phyloP scores from a whole-genome alignment of 1,140 invertebrate genomes.

The Psix sp. region DNA sequence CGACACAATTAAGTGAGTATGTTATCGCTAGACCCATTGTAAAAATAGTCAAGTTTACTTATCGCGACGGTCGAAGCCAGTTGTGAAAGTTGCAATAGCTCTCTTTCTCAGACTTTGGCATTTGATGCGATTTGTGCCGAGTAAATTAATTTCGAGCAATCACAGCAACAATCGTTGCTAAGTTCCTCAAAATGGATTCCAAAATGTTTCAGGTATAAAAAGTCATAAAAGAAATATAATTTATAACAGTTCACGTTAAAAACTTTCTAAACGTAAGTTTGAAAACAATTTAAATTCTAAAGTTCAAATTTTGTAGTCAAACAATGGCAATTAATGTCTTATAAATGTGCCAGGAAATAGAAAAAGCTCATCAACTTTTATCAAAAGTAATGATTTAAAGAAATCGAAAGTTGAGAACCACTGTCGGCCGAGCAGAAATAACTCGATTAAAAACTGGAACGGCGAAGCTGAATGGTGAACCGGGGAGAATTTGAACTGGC shows the following conservation, averaged over 20 bases:
- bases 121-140: slow-evolving; percentile 3
- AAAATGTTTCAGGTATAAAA: background rate
- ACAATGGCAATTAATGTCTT: too few relatives aligned
- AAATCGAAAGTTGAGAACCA: slow-evolving; percentile 27
- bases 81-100: slow-evolving; percentile 53
- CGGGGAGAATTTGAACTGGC: slow-evolving; percentile 42
- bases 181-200: background rate
- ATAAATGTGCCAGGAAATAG: too few relatives aligned
- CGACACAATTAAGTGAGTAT: slow-evolving; percentile 45
- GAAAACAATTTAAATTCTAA: too few relatives aligned
- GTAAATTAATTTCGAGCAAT: slow-evolving; percentile 10
- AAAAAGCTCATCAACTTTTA: background rate
- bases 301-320: too few relatives aligned
- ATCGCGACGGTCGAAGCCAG: slow-evolving; percentile 32
- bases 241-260: too few relatives aligned
- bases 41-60: slow-evolving; percentile 50
- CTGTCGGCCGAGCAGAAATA: slow-evolving; percentile 26
- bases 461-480: slow-evolving; percentile 41
- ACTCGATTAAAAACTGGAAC: slow-evolving; percentile 52
- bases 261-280: too few relatives aligned
- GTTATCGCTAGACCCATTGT: slow-evolving; percentile 14
- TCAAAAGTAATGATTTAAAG: background rate
- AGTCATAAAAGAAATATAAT: too few relatives aligned
- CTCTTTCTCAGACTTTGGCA: slow-evolving; percentile 29
- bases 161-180: background rate